Percentiles rank a stretch among this genome's conserved stretches.
These are phyloP conservation scores for Molothrus ater DNA, from an alignment of 2,797 vertebrate species.

Conservation along the genomic window DNA sequence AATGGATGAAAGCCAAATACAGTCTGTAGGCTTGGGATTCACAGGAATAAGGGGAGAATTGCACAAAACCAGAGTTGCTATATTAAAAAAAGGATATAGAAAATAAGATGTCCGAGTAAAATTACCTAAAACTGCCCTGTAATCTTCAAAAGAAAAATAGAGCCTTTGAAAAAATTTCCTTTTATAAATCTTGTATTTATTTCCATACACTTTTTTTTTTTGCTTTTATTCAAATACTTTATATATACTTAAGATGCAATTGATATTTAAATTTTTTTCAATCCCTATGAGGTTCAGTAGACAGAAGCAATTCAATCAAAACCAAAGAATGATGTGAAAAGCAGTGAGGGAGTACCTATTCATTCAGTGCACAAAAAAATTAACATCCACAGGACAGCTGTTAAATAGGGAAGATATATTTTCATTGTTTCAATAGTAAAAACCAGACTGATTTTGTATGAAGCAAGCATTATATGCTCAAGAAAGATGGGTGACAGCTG, in stretches of 20 bases:
- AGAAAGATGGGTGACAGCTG: background rate
- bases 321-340: slow-evolving; percentile 23
- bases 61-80: background rate
- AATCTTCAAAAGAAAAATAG: background rate
- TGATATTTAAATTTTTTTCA: slow-evolving; percentile 26
- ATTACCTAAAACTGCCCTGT: background rate
- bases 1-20: slow-evolving; percentile 1
- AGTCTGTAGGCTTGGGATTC: background rate
- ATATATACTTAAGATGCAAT: background rate
- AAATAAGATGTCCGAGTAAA: background rate
- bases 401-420: slow-evolving; percentile 12
- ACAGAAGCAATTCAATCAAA: slow-evolving; percentile 28
- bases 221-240: background rate
- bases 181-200: background rate
- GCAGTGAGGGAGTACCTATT: background rate
- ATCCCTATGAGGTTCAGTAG: background rate
- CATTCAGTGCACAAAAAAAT: slow-evolving; percentile 13
- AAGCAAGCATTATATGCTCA: background rate
- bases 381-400: slow-evolving; percentile 2
- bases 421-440: background rate
- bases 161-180: background rate
- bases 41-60: background rate
- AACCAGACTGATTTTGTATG: background rate
- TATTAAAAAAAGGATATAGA: background rate
- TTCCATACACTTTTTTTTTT: background rate